Conservation (phyloP, 2,797 vertebrate species). For the Presbytis comata region DNA sequence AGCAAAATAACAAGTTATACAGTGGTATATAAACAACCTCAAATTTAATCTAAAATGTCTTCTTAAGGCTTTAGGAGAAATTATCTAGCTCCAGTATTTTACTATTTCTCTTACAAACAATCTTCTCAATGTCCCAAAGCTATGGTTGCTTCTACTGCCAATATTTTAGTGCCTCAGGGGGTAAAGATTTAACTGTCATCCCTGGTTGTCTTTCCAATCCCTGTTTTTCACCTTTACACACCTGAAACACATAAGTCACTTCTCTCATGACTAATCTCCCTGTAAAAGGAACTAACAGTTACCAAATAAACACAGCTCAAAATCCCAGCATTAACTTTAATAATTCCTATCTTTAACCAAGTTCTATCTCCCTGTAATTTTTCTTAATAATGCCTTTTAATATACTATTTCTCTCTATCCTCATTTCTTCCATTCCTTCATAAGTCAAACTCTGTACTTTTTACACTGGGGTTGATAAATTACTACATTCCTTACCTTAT, state of each 20-base stretch:
- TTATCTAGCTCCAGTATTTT: not conserved
- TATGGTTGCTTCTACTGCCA: not conserved
- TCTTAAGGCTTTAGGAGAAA: slow-evolving; percentile 26
- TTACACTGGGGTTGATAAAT: not conserved
- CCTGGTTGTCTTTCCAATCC: not conserved
- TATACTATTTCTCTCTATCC: not conserved
- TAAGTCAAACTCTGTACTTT: not conserved
- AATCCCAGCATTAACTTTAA: slow-evolving; percentile 7
- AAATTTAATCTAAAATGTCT: not conserved
- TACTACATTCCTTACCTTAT: not conserved
- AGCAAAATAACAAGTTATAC: not conserved
- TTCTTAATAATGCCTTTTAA: not conserved
- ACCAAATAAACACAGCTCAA: not conserved
- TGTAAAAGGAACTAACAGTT: not conserved
- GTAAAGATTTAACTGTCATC: not conserved
- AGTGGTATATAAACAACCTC: not conserved
- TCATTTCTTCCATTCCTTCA: not conserved
- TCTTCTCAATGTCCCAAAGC: not conserved
- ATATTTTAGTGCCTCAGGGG: not conserved
- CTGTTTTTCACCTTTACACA: not conserved
- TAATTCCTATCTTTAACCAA: not conserved
- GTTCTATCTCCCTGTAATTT: not conserved
- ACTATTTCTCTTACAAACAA: not conserved
- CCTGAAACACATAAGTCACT: not conserved
- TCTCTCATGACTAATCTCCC: not conserved